phyloP scores from a whole-genome alignment of 1,140 invertebrate species.

The Leptinotarsa lineolata region DNA sequence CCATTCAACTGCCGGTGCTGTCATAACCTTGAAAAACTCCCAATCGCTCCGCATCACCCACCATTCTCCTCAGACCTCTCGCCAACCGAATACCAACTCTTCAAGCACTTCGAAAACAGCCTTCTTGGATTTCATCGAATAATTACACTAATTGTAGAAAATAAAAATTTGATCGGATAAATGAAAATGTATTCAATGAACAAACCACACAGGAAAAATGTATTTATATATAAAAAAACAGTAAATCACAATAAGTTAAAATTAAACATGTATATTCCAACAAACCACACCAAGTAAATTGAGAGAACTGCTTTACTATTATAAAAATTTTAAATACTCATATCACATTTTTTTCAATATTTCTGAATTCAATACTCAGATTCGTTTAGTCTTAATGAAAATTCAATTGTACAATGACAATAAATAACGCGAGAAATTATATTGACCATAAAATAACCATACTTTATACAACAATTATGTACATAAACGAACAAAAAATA shows the following conservation, averaged over 20 bases:
- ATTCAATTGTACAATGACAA: neutral
- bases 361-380: constrained; percentile 7
- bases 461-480: constrained; percentile 3
- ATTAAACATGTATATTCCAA: neutral
- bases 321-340: constrained; percentile 10
- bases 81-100: too few relatives aligned
- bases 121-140: too few relatives aligned
- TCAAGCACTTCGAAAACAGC: too few relatives aligned
- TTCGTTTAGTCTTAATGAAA: constrained; percentile 4
- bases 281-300: constrained; percentile 6
- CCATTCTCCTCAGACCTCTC: too few relatives aligned
- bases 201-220: neutral
- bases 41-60: too few relatives aligned
- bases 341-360: constrained; percentile 13
- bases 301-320: neutral
- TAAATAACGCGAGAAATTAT: neutral
- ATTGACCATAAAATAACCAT: neutral
- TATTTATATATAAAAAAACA: constrained; percentile 4
- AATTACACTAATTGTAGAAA: too few relatives aligned
- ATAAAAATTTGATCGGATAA: too few relatives aligned
- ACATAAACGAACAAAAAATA: constrained; percentile 17
- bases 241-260: constrained; percentile 1
- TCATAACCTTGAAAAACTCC: too few relatives aligned
- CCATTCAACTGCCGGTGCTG: too few relatives aligned
- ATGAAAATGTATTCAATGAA: too few relatives aligned